phyloP scores from a whole-genome alignment of 1,140 invertebrate genomes.

The Melipona quadrifasciata region DNA sequence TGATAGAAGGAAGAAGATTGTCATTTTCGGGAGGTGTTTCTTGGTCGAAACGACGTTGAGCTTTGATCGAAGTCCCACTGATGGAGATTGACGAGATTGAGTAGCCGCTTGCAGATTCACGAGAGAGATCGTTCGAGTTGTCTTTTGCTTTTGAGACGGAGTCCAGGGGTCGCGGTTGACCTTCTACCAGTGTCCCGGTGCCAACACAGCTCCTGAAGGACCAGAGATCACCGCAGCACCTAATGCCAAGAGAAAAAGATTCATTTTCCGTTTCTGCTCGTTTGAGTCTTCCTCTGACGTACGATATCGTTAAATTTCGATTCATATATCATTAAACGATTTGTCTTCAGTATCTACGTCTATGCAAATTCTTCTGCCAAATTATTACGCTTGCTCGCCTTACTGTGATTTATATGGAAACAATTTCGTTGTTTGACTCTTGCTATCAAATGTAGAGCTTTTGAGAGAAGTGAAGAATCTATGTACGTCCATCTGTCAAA shows the following conservation, averaged over 20 bases:
- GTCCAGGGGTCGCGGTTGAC: background rate
- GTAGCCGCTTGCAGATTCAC: slow-evolving; percentile 2
- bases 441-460: no score
- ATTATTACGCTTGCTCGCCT: no score
- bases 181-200: slow-evolving; percentile 39
- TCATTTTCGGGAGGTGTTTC: background rate
- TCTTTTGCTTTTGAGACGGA: background rate
- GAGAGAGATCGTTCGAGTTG: slow-evolving; percentile 36
- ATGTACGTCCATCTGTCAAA: no score
- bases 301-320: no score
- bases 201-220: slow-evolving; percentile 47
- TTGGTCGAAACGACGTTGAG: background rate
- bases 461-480: no score
- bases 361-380: background rate
- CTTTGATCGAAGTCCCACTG: slow-evolving; percentile 2
- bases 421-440: no score
- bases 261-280: background rate
- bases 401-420: no score
- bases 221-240: slow-evolving; percentile 57
- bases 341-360: no score
- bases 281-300: no score
- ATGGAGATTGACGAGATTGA: background rate
- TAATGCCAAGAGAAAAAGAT: slow-evolving; percentile 8
- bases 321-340: no score
- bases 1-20: background rate